Evolutionary conservation across 2,113 vertebrate genomes (phyloP).

Genomic region (Rousettus leschenaultii): DNA sequence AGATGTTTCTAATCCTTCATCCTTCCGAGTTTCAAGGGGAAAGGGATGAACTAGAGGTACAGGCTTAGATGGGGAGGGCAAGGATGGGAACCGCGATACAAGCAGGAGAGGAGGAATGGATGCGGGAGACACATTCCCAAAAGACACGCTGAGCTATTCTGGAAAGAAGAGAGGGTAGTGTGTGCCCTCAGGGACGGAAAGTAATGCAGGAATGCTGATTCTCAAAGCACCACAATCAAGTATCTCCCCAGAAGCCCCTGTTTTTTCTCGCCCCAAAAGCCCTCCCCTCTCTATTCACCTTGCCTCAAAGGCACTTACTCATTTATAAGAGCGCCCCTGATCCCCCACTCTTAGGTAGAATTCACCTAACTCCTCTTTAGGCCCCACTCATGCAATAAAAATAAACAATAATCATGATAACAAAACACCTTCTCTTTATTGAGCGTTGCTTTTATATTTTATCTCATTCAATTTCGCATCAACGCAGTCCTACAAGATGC

Average conservation of each 20-base stretch:
- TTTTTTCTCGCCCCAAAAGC: neutral
- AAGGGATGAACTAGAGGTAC: neutral
- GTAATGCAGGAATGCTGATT: neutral
- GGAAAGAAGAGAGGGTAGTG: neutral
- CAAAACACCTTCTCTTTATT: neutral
- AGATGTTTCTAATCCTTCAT: neutral
- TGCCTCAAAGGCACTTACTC: neutral
- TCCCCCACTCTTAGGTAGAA: fast-evolving
- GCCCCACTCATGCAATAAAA: neutral
- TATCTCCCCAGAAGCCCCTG: neutral
- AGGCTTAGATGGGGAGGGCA: neutral
- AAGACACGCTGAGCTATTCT: neutral
- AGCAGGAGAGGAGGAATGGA: neutral
- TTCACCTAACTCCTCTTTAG: neutral
- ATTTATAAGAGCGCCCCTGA: neutral
- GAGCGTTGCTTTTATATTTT: neutral
- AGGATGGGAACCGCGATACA: neutral
- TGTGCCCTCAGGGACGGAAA: neutral
- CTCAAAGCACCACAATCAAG: neutral
- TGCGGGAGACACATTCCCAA: fast-evolving
- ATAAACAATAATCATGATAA: neutral
- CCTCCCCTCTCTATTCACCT: neutral
- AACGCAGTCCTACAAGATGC: neutral
- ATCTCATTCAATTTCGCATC: neutral
- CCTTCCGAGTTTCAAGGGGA: neutral